phyloP scores from a whole-genome alignment of 2,888 invertebrate genomes.

The Diabrotica balteata region DNA sequence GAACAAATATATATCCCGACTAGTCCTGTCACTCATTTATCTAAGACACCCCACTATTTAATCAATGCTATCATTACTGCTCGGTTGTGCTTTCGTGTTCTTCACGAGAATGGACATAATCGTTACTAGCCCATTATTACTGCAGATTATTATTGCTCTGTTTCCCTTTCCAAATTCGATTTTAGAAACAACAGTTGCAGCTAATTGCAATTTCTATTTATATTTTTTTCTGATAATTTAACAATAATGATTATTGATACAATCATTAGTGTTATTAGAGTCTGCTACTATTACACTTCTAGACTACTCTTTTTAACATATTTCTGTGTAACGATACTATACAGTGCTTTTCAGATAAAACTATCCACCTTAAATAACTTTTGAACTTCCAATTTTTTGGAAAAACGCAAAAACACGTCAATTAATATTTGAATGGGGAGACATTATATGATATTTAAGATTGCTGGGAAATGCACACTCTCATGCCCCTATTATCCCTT shows the following conservation, averaged over 20 bases:
- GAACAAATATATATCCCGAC: conserved; percentile 52
- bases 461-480: no score
- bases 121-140: conserved; percentile 46
- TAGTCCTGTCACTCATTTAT: conserved; percentile 60
- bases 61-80: conserved; percentile 59
- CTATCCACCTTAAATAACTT: no score
- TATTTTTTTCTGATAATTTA: not conserved
- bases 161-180: conserved; percentile 32
- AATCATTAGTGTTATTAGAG: no score
- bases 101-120: conserved; percentile 47
- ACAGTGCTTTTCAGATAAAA: no score
- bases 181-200: conserved; percentile 31
- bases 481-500: no score
- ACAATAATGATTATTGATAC: not conserved
- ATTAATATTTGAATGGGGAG: no score
- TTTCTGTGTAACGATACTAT: no score
- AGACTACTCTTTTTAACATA: no score
- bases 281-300: no score
- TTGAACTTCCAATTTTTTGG: no score
- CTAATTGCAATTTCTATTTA: conserved; percentile 32
- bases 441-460: no score
- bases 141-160: conserved; percentile 44
- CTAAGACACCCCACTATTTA: conserved; percentile 60
- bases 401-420: no score
- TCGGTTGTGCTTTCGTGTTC: conserved; percentile 40